Evolutionary conservation across 1,140 invertebrate species (phyloP), one percentile per base, ranked within the genome.

Genomic region (Lithobius niger): DNA sequence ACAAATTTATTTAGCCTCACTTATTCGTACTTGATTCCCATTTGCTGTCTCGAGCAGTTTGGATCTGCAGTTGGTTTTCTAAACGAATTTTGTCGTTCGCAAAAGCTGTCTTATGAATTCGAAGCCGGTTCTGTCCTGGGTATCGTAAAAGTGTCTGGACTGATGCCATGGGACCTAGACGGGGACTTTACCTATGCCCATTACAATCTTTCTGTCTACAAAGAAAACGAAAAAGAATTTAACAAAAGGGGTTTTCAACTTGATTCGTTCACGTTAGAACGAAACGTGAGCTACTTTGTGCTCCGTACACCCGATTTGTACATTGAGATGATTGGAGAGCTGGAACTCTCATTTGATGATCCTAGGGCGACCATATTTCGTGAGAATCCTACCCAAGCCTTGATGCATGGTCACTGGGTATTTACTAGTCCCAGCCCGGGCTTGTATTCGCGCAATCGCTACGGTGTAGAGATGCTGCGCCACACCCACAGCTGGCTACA

Each of bases 81-180:
- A 6, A 54, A 60, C n/a, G 13, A 31, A 2, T 15, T 54, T 52
- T 18, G 27, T 57, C 1, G 18, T 49, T 16, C 40, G 60, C 10
- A 15, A 27, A 3, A 52, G 3, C 53, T 64, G 1, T 25, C 57
- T 2, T 65, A 65, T 49, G 66, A 69, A 52, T 53, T 69, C 1
- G 60, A 63, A 18, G 58, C 63, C 24, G 62, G 62, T 2, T 62
- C 66, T 6, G 49, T 65, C 1, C 55, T 68, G 2, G 66, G 64
- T 13, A 65, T 64, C 2, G 65, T 69, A 3, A 68, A 67, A 57
- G 57, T 67, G 10, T 3, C 10, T 13, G 61, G 61, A 40, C 51
- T 62, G 18, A 49, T 67, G 21, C 66, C 67, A 22, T 68, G 66
- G 66, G 65, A 65, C 48, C 45, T 58, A 13, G 67, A 68, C 52